Base-by-base conservation (phyloP, 1,140 invertebrate species). In the Caerostris darwini region DNA sequence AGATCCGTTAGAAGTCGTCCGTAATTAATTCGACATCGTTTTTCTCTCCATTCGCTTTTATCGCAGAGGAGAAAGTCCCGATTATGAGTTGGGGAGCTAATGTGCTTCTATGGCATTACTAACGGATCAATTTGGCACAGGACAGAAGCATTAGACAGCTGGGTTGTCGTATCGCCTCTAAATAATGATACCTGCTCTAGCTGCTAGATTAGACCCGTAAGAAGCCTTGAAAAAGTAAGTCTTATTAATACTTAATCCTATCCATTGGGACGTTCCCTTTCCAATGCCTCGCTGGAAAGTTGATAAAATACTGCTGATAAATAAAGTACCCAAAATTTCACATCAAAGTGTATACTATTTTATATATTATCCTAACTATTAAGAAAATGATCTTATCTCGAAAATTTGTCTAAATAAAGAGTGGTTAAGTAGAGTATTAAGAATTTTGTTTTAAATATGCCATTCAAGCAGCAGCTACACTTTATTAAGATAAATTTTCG, bases 21-120 rank as follows among this genome's bases (percentile, higher is more conserved):
- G 71, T 77, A 77, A 77, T 77, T 77, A 77, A 77, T 77, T 77
- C 71, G 50, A 77, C 34, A 53, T 77, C 71, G 71, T 53, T 77
- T 77, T 77, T 77, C 71, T 77, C 71, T 34, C 67, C 14, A 69
- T 69, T 69, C 67, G 7, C 71, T 77, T 77, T 77, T 77, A 77
- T 77, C 71, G 71, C 1, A 50, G 5, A 77, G 71, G 71, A 53
- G 71, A 10, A 50, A 77, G 34, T 77, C 8, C 71, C 71, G 10
- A 10, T 77, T 77, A 77, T 77, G 71, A 77, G 34, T 69, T n/a
- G 67, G 67, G 67, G 61, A 64, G 4, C 12, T 64, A 64, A 64
- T 64, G 12, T 64, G 8, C 5, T 17, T 69, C 14, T 77, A 34
- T 50, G 14, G 71, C 71, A 77, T 77, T 77, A 50, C 34, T 77